These are phyloP conservation scores for Hydrolagus colliei DNA, from an alignment of 2,797 vertebrate genomes.

Conservation along the genomic window DNA sequence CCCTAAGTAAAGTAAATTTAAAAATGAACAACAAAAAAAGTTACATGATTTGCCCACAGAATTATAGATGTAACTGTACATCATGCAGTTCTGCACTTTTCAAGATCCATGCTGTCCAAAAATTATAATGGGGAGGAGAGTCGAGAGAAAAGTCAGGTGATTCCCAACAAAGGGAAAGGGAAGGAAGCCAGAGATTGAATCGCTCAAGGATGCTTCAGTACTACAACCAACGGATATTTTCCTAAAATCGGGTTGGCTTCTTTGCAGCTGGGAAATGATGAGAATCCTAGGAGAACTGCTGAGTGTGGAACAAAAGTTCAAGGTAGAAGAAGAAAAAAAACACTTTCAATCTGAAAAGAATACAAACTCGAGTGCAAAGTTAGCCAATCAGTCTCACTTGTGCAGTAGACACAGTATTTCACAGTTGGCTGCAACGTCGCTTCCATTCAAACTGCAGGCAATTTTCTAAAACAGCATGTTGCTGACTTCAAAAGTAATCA, in stretches of 20 bases:
- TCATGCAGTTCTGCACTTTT: too few species aligned
- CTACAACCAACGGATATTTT: conserved; percentile 34
- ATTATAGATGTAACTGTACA: too few species aligned
- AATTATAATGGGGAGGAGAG: too few species aligned
- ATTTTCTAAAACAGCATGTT: background rate
- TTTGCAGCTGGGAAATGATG: background rate
- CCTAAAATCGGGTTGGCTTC: conserved; percentile 41
- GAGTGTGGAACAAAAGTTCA: background rate
- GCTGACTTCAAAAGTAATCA: background rate
- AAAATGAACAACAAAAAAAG: too few species aligned
- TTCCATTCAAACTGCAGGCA: background rate
- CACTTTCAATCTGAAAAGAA: background rate
- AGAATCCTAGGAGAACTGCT: too few species aligned
- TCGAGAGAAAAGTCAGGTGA: too few species aligned
- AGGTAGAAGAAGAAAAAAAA: background rate
- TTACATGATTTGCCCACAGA: too few species aligned
- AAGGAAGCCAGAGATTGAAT: too few species aligned
- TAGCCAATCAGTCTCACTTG: background rate
- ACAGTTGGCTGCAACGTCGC: background rate
- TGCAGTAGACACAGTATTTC: background rate
- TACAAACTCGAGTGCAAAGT: background rate
- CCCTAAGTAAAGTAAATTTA: too few species aligned
- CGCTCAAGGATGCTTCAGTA: too few species aligned
- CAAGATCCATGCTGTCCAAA: too few species aligned
- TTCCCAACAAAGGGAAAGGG: too few species aligned